Conservation (phyloP, 2,888 invertebrate species). For the Amaurobius ferox region DNA sequence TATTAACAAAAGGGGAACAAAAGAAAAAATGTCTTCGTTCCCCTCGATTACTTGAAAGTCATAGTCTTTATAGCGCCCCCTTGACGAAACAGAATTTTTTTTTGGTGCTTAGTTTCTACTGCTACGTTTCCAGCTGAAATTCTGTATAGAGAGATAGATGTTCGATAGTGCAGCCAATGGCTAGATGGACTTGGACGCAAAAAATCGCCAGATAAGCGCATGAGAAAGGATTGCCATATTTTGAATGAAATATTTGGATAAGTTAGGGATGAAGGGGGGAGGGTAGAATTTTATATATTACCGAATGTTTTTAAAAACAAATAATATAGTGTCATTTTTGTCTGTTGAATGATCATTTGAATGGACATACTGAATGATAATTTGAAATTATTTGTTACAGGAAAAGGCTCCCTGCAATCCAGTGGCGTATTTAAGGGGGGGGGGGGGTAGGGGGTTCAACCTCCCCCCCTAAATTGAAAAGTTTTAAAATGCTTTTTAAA, state of each 20-base stretch:
- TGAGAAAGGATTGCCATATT: conserved; percentile 17
- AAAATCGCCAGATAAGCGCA: conserved; percentile 45
- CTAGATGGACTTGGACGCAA: conserved; percentile 35
- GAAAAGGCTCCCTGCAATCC: no score
- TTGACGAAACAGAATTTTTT: conserved; percentile 1
- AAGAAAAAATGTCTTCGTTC: conserved; percentile 24
- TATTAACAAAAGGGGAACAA: background rate
- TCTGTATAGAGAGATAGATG: conserved; percentile 23
- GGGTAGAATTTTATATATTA: no score
- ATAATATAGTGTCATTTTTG: no score
- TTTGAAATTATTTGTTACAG: no score
- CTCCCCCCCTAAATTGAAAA: no score
- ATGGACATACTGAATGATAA: no score
- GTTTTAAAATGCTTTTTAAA: no score
- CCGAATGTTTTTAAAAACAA: no score
- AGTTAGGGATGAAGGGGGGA: background rate
- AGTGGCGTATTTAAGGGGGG: no score
- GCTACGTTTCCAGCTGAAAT: background rate
- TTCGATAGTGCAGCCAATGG: conserved; percentile 34
- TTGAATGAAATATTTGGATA: conserved; percentile 18
- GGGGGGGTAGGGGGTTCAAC: no score
- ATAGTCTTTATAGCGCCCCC: conserved; percentile 15
- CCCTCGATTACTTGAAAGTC: conserved; percentile 41
- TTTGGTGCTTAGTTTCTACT: background rate
- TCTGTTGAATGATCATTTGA: no score